Conservation (phyloP, 1,140 invertebrate species). For the Drosophila ohnishii region DNA sequence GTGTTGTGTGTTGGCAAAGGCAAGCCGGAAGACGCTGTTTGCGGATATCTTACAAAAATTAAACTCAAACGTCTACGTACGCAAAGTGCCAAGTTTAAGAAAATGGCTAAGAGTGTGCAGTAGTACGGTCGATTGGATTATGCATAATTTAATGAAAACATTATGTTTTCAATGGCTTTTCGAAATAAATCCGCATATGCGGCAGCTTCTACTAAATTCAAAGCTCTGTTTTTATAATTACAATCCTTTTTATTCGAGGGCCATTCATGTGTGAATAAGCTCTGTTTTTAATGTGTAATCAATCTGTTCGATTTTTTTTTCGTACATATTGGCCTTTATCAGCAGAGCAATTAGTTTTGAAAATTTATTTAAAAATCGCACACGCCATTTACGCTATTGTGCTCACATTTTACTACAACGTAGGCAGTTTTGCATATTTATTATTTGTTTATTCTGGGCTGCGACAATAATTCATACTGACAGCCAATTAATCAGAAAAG, state of each 20-base stretch:
- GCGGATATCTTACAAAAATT: conserved; percentile 49
- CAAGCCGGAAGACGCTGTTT: conserved; percentile 36
- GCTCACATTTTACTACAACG: conserved; percentile 60
- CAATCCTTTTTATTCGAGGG: conserved; percentile 12
- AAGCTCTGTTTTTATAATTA: conserved; percentile 29
- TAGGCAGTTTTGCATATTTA: conserved; percentile 72
- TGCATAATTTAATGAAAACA: conserved; percentile 19
- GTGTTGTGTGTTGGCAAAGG: conserved; percentile 15
- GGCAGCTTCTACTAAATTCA: neutral
- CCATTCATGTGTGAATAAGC: conserved; percentile 41
- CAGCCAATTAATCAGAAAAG: conserved; percentile 81
- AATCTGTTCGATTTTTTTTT: conserved; percentile 33
- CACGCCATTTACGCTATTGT: conserved; percentile 53
- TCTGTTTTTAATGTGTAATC: conserved; percentile 48
- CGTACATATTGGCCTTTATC: conserved; percentile 54
- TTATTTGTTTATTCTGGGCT: conserved; percentile 73
- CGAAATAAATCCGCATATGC: neutral
- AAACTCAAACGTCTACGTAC: conserved; percentile 14
- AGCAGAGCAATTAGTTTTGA: conserved; percentile 63
- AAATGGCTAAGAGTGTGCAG: conserved; percentile 13
- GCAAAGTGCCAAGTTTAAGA: conserved; percentile 19
- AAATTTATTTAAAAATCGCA: conserved; percentile 50
- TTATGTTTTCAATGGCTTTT: conserved; percentile 12
- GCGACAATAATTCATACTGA: conserved; percentile 73
- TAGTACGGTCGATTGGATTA: conserved; percentile 2